Conservation (phyloP, 2,113 vertebrate species). For the Eudorcas thomsonii region DNA sequence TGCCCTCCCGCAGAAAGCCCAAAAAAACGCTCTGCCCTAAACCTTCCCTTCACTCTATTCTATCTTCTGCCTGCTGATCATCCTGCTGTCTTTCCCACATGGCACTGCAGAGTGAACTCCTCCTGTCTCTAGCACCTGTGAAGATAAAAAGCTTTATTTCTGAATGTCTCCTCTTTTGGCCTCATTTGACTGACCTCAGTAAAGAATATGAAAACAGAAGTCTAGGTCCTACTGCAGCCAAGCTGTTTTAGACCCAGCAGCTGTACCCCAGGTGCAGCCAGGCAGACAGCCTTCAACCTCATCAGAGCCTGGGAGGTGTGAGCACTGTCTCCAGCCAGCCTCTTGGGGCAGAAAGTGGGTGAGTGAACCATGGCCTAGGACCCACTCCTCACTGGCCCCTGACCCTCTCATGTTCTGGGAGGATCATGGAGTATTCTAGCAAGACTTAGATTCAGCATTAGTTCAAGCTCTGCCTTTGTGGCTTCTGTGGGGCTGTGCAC, state of each 20-base stretch:
- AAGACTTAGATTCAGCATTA: neutral
- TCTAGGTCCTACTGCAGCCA: neutral
- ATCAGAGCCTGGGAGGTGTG: neutral
- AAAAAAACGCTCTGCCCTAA: neutral
- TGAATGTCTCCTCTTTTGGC: neutral
- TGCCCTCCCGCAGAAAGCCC: neutral
- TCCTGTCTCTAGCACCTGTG: neutral
- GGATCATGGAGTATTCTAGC: neutral
- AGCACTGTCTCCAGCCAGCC: neutral
- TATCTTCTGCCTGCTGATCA: neutral
- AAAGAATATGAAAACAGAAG: neutral
- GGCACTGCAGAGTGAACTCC: fast-evolving
- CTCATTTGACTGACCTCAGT: neutral
- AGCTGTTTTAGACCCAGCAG: neutral
- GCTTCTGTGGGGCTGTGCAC: neutral
- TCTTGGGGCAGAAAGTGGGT: neutral
- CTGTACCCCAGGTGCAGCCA: neutral
- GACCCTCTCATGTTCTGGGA: neutral
- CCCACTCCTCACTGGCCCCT: neutral
- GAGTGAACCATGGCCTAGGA: neutral
- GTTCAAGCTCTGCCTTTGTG: neutral
- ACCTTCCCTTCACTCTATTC: neutral
- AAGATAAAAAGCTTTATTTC: neutral
- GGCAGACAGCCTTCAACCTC: neutral
- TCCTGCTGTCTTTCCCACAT: neutral